A percentile compares a stretch with the other conserved stretches of the same genome.
phyloP scores from a whole-genome alignment of 1,140 invertebrate genomes.

The Paraescarpia echinospica region DNA sequence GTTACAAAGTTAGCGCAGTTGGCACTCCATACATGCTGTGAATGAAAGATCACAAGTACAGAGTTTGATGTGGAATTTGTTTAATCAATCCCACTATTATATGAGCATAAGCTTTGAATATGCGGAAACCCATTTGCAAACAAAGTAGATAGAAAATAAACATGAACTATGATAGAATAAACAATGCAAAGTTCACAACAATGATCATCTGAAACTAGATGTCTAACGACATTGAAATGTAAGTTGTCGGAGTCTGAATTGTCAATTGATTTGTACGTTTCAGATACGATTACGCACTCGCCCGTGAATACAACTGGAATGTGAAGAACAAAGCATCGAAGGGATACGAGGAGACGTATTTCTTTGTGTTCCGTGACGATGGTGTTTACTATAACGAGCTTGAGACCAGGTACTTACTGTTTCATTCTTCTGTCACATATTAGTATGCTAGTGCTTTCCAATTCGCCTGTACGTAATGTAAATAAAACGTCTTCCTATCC shows the following conservation, averaged over 20 bases:
- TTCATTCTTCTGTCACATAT: conserved; percentile 1
- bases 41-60: not conserved
- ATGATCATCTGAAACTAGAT: not conserved
- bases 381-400: conserved; percentile 96
- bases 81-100: not conserved
- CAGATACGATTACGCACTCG: conserved; percentile 59
- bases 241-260: not conserved
- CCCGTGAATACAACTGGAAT: conserved; percentile 91
- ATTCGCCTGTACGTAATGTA: not conserved
- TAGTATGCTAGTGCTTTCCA: conserved; percentile 17
- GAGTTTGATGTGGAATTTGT: not conserved
- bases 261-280: conserved; percentile 14
- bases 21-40: not conserved
- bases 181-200: not conserved
- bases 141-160: no score
- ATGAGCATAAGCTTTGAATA: no score
- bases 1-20: not conserved
- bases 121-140: no score
- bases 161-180: not conserved
- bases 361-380: conserved; percentile 86
- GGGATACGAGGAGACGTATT: conserved; percentile 98
- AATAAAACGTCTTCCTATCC: not conserved
- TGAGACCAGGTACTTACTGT: conserved; percentile 73
- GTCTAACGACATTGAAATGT: not conserved
- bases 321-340: conserved; percentile 97